phyloP scores from a whole-genome alignment of 2,113 vertebrate species.

The Sigmodon hispidus region DNA sequence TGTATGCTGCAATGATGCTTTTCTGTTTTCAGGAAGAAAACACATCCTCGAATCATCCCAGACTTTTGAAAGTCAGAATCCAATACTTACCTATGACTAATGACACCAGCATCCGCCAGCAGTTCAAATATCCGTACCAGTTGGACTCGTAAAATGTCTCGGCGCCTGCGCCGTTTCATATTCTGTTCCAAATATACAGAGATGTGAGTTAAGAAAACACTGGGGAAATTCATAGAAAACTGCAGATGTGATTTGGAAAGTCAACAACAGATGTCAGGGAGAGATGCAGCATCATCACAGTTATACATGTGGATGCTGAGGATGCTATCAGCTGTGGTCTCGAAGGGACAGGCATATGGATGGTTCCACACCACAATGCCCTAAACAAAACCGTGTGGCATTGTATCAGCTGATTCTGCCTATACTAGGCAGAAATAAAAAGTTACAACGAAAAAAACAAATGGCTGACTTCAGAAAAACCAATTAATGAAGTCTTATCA shows the following conservation, averaged over 20 bases:
- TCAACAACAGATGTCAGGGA: not conserved
- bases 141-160: constrained; percentile 98
- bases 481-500: not conserved
- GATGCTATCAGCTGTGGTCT: not conserved
- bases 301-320: not conserved
- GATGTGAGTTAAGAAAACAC: not conserved
- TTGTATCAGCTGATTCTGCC: not conserved
- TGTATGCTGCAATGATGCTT: not conserved
- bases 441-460: too few species aligned
- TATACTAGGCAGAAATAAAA: not conserved
- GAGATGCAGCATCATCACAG: not conserved
- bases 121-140: constrained; percentile 99
- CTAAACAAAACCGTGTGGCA: not conserved
- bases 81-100: constrained; percentile 94
- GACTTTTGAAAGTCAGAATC: not conserved
- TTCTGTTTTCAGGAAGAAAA: constrained; percentile 25
- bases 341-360: not conserved
- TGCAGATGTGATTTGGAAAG: not conserved
- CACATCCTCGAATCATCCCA: not conserved
- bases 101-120: constrained; percentile 97
- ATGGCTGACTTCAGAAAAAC: not conserved
- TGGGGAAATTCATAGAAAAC: not conserved
- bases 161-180: constrained; percentile 99
- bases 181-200: constrained; percentile 88
- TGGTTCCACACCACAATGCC: too few species aligned